Conservation (phyloP, 2,797 vertebrate species). For the Alauda arvensis region DNA sequence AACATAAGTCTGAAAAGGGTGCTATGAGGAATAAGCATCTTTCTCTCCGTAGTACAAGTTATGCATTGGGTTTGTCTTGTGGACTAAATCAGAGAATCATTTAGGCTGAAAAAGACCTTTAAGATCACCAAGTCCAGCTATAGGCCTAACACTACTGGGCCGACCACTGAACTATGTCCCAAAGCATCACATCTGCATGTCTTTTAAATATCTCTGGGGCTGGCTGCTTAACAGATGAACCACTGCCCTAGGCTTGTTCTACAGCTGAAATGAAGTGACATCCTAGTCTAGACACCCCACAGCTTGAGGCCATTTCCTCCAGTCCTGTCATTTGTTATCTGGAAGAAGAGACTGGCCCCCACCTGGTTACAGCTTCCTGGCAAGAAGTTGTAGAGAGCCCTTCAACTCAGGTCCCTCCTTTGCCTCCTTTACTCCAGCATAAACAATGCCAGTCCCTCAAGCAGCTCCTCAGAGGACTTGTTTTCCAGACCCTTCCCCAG, state of each 20-base stretch:
- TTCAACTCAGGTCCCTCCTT: not conserved
- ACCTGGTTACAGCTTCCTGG: not conserved
- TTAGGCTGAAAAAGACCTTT: not conserved
- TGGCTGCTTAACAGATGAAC: not conserved
- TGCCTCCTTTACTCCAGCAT: not conserved
- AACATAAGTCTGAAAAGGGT: not conserved
- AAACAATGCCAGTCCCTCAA: not conserved
- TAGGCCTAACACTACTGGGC: not conserved
- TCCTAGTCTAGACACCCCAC: not conserved
- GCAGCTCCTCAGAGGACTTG: not conserved
- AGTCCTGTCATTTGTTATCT: not conserved
- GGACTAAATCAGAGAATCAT: not conserved
- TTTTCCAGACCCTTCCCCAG: not conserved
- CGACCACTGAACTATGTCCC: not conserved
- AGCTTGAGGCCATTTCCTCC: not conserved
- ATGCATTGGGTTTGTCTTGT: not conserved
- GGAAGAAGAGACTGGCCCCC: not conserved
- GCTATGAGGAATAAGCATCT: not conserved
- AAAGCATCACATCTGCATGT: not conserved
- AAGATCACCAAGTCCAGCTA: not conserved
- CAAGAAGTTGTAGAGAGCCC: not conserved
- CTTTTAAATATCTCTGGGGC: not conserved
- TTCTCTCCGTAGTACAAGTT: not conserved
- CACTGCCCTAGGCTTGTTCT: not conserved
- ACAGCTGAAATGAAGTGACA: not conserved